phyloP scores from a whole-genome alignment of 1,140 invertebrate genomes.

The Saxidomus purpurata region DNA sequence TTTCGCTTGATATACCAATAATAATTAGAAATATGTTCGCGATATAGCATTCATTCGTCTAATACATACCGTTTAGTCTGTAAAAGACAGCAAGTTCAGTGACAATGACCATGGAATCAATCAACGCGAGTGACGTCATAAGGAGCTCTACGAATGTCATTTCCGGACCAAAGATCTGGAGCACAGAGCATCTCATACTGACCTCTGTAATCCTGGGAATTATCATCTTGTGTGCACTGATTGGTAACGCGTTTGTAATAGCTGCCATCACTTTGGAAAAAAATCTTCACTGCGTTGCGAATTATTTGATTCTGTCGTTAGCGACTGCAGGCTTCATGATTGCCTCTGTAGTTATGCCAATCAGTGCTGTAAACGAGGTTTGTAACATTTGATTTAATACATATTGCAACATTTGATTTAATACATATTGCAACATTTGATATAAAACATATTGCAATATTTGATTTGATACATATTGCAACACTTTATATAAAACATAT shows the following conservation, averaged over 20 bases:
- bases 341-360: slow-evolving; percentile 90
- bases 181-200: slow-evolving; percentile 62
- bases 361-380: slow-evolving; percentile 87
- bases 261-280: slow-evolving; percentile 95
- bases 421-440: too few relatives aligned
- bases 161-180: slow-evolving; percentile 60
- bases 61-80: too few relatives aligned
- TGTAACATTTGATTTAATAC: too few relatives aligned
- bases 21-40: too few relatives aligned
- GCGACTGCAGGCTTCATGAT: slow-evolving; percentile 98
- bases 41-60: too few relatives aligned
- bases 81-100: too few relatives aligned
- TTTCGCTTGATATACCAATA: too few relatives aligned
- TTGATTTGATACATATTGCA: too few relatives aligned
- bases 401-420: too few relatives aligned
- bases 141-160: background rate
- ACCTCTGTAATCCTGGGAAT: slow-evolving; percentile 78
- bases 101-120: background rate
- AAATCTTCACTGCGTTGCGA: slow-evolving; percentile 95
- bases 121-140: background rate
- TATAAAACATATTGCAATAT: too few relatives aligned
- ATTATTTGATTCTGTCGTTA: slow-evolving; percentile 97
- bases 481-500: too few relatives aligned
- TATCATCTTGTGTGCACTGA: slow-evolving; percentile 87
- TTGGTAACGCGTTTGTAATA: slow-evolving; percentile 97